Evolutionary conservation across 2,113 vertebrate species (phyloP).

Genomic region (Rhizomys pruinosus): DNA sequence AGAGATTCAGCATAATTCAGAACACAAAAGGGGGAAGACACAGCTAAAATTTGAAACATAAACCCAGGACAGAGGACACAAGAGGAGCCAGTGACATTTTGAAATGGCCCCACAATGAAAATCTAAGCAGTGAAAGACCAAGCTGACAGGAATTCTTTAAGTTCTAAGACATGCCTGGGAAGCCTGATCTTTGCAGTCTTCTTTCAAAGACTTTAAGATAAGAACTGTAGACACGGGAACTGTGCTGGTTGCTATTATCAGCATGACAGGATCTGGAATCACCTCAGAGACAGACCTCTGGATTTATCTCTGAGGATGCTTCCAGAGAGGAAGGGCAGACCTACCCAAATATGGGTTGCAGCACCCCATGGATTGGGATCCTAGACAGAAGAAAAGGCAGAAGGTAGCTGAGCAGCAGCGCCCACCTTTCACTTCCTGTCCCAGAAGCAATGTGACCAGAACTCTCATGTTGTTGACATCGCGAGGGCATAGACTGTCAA

Average conservation of each 20-base stretch:
- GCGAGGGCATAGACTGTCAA: too few species aligned
- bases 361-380: neutral
- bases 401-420: neutral
- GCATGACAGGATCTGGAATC: neutral
- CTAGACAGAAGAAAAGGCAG: neutral
- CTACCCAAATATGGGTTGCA: neutral
- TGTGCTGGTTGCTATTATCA: neutral
- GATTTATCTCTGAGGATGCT: neutral
- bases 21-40: constrained; percentile 50
- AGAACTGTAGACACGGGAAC: constrained; percentile 1
- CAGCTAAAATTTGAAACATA: neutral
- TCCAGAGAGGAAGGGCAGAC: too few species aligned
- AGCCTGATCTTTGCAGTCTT: neutral
- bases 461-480: neutral
- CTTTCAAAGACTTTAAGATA: neutral
- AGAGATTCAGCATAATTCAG: constrained; percentile 77
- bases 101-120: constrained; percentile 1
- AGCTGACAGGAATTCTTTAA: neutral
- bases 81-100: neutral
- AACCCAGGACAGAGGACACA: neutral
- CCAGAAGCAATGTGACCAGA: neutral
- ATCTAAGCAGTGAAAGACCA: neutral
- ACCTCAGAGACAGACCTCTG: neutral
- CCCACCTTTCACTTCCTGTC: neutral
- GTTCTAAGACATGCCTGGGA: neutral